Evolutionary conservation across 2,797 vertebrate species (phyloP).

Genomic region (Fistularia tabacaria): DNA sequence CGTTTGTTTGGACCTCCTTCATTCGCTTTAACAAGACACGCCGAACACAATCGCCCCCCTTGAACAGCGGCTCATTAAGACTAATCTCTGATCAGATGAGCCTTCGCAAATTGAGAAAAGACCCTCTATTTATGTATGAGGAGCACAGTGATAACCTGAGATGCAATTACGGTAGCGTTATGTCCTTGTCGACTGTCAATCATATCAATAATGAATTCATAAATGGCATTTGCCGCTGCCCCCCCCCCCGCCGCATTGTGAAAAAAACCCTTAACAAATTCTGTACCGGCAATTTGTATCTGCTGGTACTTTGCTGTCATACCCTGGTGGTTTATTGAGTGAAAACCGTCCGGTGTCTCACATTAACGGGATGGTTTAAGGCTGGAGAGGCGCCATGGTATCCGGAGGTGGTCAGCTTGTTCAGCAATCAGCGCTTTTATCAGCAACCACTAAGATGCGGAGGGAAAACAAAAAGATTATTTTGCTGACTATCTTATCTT

Average conservation of each 20-base stretch:
- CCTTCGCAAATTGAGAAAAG: not conserved
- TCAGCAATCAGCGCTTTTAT: too few relatives aligned
- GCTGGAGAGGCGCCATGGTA: too few relatives aligned
- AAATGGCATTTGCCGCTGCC: slow-evolving; percentile 3
- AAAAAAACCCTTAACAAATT: not conserved
- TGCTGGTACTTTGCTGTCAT: not conserved
- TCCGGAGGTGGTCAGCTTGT: too few relatives aligned
- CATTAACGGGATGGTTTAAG: too few relatives aligned
- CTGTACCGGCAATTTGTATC: not conserved
- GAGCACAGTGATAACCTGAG: slow-evolving; percentile 6
- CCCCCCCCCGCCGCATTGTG: too few relatives aligned
- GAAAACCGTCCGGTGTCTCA: too few relatives aligned
- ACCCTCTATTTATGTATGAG: slow-evolving; percentile 4
- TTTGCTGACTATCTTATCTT: too few relatives aligned
- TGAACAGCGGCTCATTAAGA: slow-evolving; percentile 15
- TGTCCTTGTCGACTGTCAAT: slow-evolving; percentile 10
- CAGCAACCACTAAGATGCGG: too few relatives aligned
- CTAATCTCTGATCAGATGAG: slow-evolving; percentile 12
- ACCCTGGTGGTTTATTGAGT: not conserved
- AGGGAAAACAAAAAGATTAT: too few relatives aligned
- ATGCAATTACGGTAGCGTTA: slow-evolving; percentile 23
- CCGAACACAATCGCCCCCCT: not conserved
- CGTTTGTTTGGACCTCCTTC: not conserved
- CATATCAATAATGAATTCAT: slow-evolving; percentile 9
- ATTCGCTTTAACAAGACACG: slow-evolving; percentile 6